Percentiles rank a stretch among this genome's conserved stretches.
Evolutionary conservation across 2,113 vertebrate species (phyloP).

Genomic region (Macrotus californicus): DNA sequence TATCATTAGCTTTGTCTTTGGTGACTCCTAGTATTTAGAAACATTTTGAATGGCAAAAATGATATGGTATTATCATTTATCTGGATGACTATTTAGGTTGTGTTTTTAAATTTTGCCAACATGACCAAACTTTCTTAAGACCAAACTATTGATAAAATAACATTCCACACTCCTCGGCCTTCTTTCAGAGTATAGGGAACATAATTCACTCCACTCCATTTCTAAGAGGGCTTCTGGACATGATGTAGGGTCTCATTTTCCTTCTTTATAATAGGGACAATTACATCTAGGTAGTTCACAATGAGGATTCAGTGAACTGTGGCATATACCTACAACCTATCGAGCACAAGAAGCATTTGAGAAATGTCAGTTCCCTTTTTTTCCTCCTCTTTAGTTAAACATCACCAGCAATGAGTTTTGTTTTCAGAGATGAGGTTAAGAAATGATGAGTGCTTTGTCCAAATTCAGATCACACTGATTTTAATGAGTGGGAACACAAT

Average conservation of each 20-base stretch:
- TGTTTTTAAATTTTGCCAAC: neutral
- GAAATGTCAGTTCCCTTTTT: conserved; percentile 17
- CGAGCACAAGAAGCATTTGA: neutral
- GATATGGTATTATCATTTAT: conserved; percentile 2
- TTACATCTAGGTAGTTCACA: neutral
- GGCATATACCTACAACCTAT: neutral
- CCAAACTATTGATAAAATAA: neutral
- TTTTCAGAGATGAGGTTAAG: neutral
- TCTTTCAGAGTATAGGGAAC: neutral
- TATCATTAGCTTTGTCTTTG: neutral
- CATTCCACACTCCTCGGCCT: neutral
- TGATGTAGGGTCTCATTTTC: neutral
- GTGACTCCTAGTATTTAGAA: neutral
- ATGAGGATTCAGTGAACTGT: neutral
- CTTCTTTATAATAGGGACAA: neutral
- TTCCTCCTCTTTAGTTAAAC: neutral
- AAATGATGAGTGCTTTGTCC: neutral
- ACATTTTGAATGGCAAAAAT: conserved; percentile 20
- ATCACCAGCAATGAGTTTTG: neutral
- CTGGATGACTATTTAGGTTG: neutral
- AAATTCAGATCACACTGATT: conserved; percentile 9
- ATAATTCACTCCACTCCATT: neutral
- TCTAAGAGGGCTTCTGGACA: neutral
- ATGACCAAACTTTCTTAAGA: conserved; percentile 16
- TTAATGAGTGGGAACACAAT: neutral